These are phyloP conservation scores for Anneissia japonica DNA, from an alignment of 35 echinoderm and acorn worm genomes.

Conservation along the genomic window DNA sequence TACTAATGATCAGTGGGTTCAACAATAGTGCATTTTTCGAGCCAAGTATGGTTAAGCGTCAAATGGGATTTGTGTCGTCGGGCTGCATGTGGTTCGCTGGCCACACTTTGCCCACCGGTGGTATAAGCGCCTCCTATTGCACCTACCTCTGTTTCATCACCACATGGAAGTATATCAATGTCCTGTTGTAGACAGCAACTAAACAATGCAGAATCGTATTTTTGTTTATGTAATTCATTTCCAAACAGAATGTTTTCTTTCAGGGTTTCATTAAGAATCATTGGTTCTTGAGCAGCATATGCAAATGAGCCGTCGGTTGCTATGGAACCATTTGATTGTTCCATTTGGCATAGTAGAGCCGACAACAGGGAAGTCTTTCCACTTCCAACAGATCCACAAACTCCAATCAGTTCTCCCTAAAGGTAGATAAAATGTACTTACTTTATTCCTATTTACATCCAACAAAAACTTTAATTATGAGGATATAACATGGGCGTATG, in stretches of 20 bases:
- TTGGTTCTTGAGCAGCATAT: constrained; percentile 68
- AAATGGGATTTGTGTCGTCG: too few species aligned
- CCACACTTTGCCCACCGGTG: too few species aligned
- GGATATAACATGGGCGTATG: too few species aligned
- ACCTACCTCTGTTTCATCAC: constrained; percentile 78
- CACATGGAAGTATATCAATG: constrained; percentile 64
- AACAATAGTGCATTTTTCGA: too few species aligned
- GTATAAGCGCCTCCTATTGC: constrained; percentile 22
- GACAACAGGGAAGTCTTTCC: constrained; percentile 81
- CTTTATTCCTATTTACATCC: too few species aligned
- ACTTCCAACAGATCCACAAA: constrained; percentile 73
- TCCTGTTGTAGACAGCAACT: constrained; percentile 52
- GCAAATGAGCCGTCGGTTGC: constrained; percentile 65
- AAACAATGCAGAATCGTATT: constrained; percentile 46
- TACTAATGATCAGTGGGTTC: too few species aligned
- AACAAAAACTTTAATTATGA: too few species aligned
- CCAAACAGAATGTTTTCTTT: constrained; percentile 77
- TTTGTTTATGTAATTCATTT: constrained; percentile 36
- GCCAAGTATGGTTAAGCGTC: too few species aligned
- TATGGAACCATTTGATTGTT: constrained; percentile 31
- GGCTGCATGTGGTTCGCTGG: too few species aligned
- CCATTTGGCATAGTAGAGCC: constrained; percentile 70
- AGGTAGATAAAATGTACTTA: too few species aligned
- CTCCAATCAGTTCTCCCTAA: constrained; percentile 38
- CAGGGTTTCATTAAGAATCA: constrained; percentile 70